A percentile compares a stretch with the other conserved stretches of the same genome.
phyloP scores from a whole-genome alignment of 2,113 vertebrate species.

The Hassar affinis region DNA sequence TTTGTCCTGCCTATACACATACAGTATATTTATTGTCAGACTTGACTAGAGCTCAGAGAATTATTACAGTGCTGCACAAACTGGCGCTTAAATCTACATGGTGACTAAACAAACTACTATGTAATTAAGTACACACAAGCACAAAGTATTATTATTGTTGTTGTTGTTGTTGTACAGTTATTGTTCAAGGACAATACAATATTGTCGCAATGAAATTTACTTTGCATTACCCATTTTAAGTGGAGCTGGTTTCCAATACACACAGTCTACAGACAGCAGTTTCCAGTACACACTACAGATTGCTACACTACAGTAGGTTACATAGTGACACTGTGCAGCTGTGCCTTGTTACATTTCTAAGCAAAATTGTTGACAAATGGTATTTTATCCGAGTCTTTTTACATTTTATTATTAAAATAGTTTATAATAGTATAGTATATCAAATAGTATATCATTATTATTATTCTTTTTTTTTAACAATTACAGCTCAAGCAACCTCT shows the following conservation, averaged over 20 bases:
- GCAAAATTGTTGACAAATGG: slow-evolving; percentile 8
- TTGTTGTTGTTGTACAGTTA: not conserved
- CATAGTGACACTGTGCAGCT: not conserved
- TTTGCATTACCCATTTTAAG: not conserved
- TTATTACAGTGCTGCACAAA: slow-evolving; percentile 19
- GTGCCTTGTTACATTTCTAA: not conserved
- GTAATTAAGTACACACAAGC: not conserved
- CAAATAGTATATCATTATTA: no score
- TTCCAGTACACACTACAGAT: not conserved
- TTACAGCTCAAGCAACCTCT: slow-evolving; percentile 55
- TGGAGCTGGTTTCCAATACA: not conserved
- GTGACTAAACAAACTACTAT: not conserved
- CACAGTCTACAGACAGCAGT: not conserved
- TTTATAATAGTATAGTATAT: no score
- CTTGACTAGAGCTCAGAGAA: slow-evolving; percentile 19
- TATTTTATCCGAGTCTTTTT: not conserved
- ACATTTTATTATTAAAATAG: not conserved
- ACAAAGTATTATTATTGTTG: not conserved
- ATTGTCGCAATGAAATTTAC: not conserved
- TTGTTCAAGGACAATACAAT: not conserved
- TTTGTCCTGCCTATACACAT: slow-evolving; percentile 33
- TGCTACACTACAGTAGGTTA: not conserved
- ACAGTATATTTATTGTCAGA: slow-evolving; percentile 34
- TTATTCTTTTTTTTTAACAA: no score
- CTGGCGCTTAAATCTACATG: not conserved